Conservation (phyloP, 2,888 invertebrate species). For the Melanophora roralis region DNA sequence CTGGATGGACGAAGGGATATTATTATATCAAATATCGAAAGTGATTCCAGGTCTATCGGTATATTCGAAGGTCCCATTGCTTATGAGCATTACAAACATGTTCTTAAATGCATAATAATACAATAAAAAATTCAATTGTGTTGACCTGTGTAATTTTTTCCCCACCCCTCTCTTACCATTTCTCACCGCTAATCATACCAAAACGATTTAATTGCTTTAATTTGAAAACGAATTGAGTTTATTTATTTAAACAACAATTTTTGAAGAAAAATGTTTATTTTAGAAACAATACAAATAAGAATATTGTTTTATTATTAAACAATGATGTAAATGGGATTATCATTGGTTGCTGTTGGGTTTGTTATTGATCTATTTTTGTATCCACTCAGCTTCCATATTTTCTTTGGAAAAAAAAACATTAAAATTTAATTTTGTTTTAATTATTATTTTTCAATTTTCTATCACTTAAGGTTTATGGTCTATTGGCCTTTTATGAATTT, state of each 20-base stretch:
- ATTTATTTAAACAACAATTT: constrained; percentile 34
- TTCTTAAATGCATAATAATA: too few relatives aligned
- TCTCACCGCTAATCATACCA: too few relatives aligned
- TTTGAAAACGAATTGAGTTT: background rate
- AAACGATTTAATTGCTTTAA: background rate
- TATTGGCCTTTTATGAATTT: background rate
- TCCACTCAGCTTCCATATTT: too few relatives aligned
- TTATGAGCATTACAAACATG: too few relatives aligned
- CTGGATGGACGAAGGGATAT: too few relatives aligned
- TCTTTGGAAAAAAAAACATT: too few relatives aligned
- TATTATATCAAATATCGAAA: too few relatives aligned
- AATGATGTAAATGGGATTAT: background rate
- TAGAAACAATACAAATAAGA: constrained; percentile 19
- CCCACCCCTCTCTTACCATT: background rate
- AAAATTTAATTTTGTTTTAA: background rate
- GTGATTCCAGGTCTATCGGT: too few relatives aligned
- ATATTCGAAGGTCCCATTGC: too few relatives aligned
- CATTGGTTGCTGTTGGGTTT: background rate
- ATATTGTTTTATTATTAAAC: constrained; percentile 8
- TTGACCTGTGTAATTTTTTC: background rate
- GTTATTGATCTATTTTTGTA: too few relatives aligned
- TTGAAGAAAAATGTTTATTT: constrained; percentile 15
- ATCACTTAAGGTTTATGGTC: background rate
- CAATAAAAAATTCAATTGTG: background rate
- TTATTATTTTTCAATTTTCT: background rate